phyloP scores from a whole-genome alignment of 2,113 vertebrate genomes.

The Dolichotis patagonum region DNA sequence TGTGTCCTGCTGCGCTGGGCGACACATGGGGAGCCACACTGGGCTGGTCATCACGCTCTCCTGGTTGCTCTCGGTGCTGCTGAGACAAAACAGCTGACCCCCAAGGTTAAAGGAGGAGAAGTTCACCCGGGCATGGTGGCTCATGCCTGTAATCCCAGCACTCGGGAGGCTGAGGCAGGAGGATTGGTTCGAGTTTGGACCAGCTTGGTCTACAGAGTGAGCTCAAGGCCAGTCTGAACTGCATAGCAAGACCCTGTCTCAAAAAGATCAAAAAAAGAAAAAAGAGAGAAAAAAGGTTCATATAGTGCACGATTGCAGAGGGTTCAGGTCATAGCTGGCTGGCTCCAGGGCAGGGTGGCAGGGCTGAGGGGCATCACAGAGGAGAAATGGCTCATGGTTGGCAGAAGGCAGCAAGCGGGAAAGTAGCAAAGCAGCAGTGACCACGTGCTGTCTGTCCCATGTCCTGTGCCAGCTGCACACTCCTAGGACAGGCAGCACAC shows the following conservation, averaged over 20 bases:
- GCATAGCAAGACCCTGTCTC: too few species aligned
- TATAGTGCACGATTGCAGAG: not conserved
- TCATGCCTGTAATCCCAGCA: too few species aligned
- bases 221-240: too few species aligned
- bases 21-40: not conserved
- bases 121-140: not conserved
- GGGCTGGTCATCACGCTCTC: not conserved
- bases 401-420: not conserved
- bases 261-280: too few species aligned
- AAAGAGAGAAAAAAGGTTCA: too few species aligned
- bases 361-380: not conserved
- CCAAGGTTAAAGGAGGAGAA: not conserved
- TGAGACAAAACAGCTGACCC: not conserved
- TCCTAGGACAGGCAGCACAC: too few species aligned
- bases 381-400: not conserved
- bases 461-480: not conserved
- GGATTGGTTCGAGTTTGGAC: too few species aligned
- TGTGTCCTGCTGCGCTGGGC: not conserved
- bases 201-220: too few species aligned
- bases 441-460: too few species aligned
- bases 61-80: too few species aligned
- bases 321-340: not conserved
- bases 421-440: not conserved
- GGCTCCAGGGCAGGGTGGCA: not conserved
- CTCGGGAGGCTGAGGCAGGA: too few species aligned